Evolutionary conservation across 2,888 invertebrate genomes (phyloP).

Genomic region (Epistrophe eligans): DNA sequence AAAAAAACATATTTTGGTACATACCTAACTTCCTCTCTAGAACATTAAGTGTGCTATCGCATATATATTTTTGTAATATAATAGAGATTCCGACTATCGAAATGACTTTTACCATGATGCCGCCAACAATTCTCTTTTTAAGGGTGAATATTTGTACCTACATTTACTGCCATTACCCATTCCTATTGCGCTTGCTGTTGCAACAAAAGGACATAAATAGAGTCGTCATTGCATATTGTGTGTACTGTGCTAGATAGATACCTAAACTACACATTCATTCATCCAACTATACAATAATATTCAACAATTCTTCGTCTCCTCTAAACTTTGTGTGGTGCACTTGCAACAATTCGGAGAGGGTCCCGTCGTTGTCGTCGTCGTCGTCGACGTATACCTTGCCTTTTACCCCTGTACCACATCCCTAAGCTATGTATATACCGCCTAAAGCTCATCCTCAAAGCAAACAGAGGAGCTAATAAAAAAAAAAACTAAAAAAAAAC

Average conservation of each 20-base stretch:
- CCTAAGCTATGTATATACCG: not conserved
- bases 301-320: slow-evolving; percentile 8
- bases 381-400: too few relatives aligned
- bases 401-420: not conserved
- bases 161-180: slow-evolving; percentile 34
- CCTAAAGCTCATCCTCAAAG: slow-evolving; percentile 2
- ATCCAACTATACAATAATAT: slow-evolving; percentile 16
- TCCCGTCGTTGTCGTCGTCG: not conserved
- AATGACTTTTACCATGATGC: not conserved
- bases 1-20: not conserved
- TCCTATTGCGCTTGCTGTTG: not conserved
- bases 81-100: not conserved
- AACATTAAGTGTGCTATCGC: not conserved
- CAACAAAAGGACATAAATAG: slow-evolving; percentile 55
- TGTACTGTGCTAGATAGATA: not conserved
- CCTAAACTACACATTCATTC: not conserved
- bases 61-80: too few relatives aligned
- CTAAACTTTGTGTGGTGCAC: not conserved
- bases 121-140: slow-evolving; percentile 11
- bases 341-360: slow-evolving; percentile 7
- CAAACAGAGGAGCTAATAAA: not conserved
- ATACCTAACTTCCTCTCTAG: not conserved
- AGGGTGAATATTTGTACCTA: slow-evolving; percentile 40
- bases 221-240: slow-evolving; percentile 39
- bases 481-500: slow-evolving; percentile 1